Evolutionary conservation across 2,888 invertebrate species (phyloP).

Genomic region (Tetragnatha montana): DNA sequence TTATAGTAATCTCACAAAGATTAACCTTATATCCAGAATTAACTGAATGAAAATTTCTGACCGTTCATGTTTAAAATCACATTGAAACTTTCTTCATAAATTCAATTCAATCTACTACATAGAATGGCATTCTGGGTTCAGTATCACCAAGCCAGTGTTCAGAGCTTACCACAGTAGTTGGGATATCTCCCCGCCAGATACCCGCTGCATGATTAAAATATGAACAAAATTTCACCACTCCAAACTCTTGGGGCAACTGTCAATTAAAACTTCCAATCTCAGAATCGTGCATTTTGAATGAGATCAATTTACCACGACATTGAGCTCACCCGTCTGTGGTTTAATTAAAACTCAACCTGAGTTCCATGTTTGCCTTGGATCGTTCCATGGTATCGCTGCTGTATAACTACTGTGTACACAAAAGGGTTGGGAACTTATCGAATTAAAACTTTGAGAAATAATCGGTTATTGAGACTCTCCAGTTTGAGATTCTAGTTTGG

Average conservation of each 20-base stretch:
- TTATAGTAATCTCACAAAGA: neutral
- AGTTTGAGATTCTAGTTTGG: conserved; percentile 16
- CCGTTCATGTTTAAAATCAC: neutral
- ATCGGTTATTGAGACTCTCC: conserved; percentile 33
- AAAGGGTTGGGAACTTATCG: conserved; percentile 26
- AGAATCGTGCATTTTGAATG: conserved; percentile 61
- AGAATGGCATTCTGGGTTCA: neutral
- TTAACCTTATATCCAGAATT: too few species aligned
- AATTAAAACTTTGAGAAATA: conserved; percentile 39
- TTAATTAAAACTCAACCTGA: conserved; percentile 50
- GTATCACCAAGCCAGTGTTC: neutral
- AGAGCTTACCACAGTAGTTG: conserved; percentile 5
- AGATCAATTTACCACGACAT: conserved; percentile 40
- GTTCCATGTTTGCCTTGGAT: conserved; percentile 21
- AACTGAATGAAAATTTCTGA: too few species aligned
- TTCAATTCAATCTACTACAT: neutral
- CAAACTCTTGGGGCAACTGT: conserved; percentile 35
- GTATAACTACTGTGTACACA: conserved; percentile 34
- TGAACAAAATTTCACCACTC: conserved; percentile 54
- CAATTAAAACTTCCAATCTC: conserved; percentile 60
- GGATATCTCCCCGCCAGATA: neutral
- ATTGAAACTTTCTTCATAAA: neutral
- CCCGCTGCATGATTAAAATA: conserved; percentile 50
- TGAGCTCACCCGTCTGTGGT: conserved; percentile 26
- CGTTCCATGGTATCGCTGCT: conserved; percentile 22